Conservation (phyloP, 2,113 vertebrate species). For the human (Homo sapiens) region DNA sequence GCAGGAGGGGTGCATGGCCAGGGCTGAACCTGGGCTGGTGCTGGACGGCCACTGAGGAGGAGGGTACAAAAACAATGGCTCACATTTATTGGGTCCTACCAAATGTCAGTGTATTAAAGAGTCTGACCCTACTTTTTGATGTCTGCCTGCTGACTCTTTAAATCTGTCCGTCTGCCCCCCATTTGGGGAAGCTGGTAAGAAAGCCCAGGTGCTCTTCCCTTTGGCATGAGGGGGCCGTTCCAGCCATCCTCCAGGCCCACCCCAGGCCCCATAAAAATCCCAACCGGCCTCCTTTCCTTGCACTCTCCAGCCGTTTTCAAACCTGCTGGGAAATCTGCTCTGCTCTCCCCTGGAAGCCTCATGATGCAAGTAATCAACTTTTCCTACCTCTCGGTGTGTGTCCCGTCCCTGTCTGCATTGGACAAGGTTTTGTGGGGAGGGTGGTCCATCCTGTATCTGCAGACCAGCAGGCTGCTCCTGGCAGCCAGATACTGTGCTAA, state of each 20-base stretch:
- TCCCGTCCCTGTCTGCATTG: fast-evolving
- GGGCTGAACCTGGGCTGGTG: not conserved
- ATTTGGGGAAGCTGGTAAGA: not conserved
- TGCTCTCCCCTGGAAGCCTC: not conserved
- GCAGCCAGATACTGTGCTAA: not conserved
- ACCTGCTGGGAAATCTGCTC: not conserved
- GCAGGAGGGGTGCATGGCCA: fast-evolving
- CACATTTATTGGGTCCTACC: not conserved
- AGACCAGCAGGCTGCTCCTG: fast-evolving
- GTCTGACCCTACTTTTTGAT: not conserved
- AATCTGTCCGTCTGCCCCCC: not conserved
- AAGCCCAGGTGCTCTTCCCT: not conserved
- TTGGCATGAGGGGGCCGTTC: not conserved
- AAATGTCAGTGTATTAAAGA: not conserved
- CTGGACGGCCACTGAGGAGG: not conserved
- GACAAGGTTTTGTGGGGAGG: fast-evolving
- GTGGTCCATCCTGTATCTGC: not conserved
- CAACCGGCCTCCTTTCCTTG: not conserved
- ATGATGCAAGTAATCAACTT: fast-evolving
- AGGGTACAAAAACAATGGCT: too few relatives aligned
- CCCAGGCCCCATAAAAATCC: fast-evolving
- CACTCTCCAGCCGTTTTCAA: not conserved
- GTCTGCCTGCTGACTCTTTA: too few relatives aligned
- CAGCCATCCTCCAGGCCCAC: not conserved
- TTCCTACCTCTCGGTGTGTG: not conserved